Base-by-base conservation (phyloP, 2,113 vertebrate species). In the Fulmarus glacialis region DNA sequence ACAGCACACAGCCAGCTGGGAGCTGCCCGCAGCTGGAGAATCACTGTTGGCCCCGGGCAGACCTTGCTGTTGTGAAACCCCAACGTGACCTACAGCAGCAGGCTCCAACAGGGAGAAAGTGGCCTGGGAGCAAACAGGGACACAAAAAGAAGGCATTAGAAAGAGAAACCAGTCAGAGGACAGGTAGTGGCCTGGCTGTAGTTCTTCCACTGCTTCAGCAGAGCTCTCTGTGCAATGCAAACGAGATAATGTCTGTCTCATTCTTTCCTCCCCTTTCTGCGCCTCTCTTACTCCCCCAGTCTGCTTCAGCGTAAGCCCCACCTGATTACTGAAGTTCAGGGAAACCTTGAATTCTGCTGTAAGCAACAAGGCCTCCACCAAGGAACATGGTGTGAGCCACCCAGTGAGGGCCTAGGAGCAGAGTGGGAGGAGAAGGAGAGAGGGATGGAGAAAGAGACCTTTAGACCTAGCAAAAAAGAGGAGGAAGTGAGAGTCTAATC, bases 301-400 rank as follows among this genome's bases (percentile, higher is more conserved):
- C 20, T 27, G 47, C 45, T 67, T 47, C 40, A 29, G 22, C 6
- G 20, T 30, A 68, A n/a, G 53, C 12, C 52, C 95, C 83, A 98
- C 98, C 98, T 98, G 97, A 84, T 98, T 97, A 40, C 67, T 88
- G 83, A 99, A 99, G 79, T 98, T 99, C 86, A 98, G 98, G 82
- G 98, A 98, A 2, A 95, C 94, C 8, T 68, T 38, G 85, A 99
- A 98, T 29, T 97, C 92, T 18, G 70, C 78, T 98, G 87, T 98
- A 64, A n/a, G 98, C 98, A 24, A 98, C 72, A 29, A 99, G 86
- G 2, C 71, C 94, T 82, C 97, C 94, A 53, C 94, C 97, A 53
- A 98, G 97, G 11, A 99, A 98, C 55, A 98, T 32, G 30, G 93
- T 42, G 11, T 98, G 99, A 10, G 92, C 95, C 58, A 99, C 38